Evolutionary conservation across 2,797 vertebrate genomes (phyloP).

Genomic region (Melanotaenia trifasciata): DNA sequence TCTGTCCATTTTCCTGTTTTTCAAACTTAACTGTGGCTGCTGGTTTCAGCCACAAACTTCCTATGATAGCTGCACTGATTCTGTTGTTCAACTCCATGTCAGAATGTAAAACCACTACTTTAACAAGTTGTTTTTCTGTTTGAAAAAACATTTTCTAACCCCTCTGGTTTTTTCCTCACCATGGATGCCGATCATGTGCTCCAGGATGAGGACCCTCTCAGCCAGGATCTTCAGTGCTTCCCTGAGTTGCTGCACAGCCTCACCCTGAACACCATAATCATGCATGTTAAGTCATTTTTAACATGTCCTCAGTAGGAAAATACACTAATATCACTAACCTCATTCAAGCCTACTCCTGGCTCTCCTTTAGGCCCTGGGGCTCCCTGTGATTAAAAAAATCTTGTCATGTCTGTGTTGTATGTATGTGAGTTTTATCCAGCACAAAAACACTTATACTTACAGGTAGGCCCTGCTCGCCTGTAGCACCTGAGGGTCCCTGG

Average conservation of each 20-base stretch:
- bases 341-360: constrained; percentile 85
- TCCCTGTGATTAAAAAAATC: constrained; percentile 77
- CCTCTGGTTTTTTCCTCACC: constrained; percentile 82
- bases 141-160: neutral
- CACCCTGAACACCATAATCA: constrained; percentile 79
- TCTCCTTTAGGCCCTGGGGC: constrained; percentile 89
- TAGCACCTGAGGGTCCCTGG: constrained; percentile 84
- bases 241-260: constrained; percentile 92
- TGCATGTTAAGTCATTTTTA: constrained; percentile 15
- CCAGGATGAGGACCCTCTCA: constrained; percentile 95
- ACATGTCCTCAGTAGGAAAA: constrained; percentile 18
- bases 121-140: neutral
- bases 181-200: constrained; percentile 97
- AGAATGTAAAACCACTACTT: constrained; percentile 6
- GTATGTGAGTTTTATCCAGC: constrained; percentile 9
- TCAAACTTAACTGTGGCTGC: constrained; percentile 8
- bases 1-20: neutral
- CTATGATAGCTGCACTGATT: too few relatives aligned
- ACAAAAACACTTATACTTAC: constrained; percentile 81
- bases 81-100: too few relatives aligned
- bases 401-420: constrained; percentile 5
- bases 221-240: constrained; percentile 98
- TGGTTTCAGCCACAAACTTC: neutral
- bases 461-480: constrained; percentile 82
- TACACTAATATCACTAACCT: constrained; percentile 77